Percentiles rank a stretch among this genome's conserved stretches.
Evolutionary conservation across 2,888 invertebrate genomes (phyloP).

Genomic region (Protodeltote pygarga): DNA sequence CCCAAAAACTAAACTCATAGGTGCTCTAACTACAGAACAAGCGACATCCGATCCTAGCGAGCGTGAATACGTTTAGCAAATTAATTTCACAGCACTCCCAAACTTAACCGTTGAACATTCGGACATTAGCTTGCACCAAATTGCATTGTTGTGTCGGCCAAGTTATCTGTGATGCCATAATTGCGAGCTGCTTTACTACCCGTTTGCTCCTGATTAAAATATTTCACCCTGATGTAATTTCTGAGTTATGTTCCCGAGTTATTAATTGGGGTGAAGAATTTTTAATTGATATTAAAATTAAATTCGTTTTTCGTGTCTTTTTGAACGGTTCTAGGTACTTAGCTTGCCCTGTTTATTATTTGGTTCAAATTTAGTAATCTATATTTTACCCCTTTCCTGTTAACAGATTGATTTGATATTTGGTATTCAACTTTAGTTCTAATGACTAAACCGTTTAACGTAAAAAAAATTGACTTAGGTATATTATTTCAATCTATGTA

Average conservation of each 20-base stretch:
- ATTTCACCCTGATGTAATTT: conserved; percentile 23
- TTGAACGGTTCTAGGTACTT: no score
- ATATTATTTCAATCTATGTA: no score
- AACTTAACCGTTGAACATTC: conserved; percentile 61
- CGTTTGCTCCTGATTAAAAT: conserved; percentile 37
- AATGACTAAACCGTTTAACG: no score
- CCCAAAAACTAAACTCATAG: no score
- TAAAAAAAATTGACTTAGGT: no score
- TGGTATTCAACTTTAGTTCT: no score
- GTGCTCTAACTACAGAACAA: conserved; percentile 43
- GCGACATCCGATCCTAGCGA: conserved; percentile 48
- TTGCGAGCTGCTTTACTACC: conserved; percentile 33
- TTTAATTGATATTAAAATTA: neutral
- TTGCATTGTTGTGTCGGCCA: conserved; percentile 60
- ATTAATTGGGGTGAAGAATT: neutral
- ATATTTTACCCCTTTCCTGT: no score
- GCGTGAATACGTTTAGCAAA: conserved; percentile 50
- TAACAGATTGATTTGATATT: no score
- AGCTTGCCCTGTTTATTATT: no score
- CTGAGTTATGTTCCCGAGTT: conserved; percentile 1
- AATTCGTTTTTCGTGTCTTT: neutral
- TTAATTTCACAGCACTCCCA: conserved; percentile 54
- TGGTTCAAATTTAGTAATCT: no score
- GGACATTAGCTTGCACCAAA: conserved; percentile 63
- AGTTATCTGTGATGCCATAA: conserved; percentile 43